Evolutionary conservation across 2,888 invertebrate genomes (phyloP).

Genomic region (Phengaris arion): DNA sequence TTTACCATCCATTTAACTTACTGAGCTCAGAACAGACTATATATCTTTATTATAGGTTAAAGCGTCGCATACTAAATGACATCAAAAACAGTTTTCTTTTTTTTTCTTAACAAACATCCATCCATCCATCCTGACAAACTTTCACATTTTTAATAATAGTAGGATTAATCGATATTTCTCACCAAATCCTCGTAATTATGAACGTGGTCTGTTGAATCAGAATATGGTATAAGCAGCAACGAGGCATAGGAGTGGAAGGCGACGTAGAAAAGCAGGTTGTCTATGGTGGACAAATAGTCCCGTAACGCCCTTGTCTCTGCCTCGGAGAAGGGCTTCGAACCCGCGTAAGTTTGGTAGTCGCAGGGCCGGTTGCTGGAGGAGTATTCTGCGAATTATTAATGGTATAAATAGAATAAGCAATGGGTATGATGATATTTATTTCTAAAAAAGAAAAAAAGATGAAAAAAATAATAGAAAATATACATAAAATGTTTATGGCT

Average conservation of each 20-base stretch:
- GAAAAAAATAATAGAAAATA: too few relatives aligned
- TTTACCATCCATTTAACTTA: too few relatives aligned
- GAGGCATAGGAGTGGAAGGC: conserved; percentile 88
- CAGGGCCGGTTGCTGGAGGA: conserved; percentile 79
- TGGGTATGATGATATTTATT: not conserved
- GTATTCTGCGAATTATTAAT: conserved; percentile 37
- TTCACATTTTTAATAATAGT: too few relatives aligned
- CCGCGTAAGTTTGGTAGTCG: conserved; percentile 83
- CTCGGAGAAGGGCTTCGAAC: conserved; percentile 85
- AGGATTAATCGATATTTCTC: conserved; percentile 34
- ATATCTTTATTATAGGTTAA: too few relatives aligned
- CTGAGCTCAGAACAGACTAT: too few relatives aligned
- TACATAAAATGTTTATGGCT: too few relatives aligned
- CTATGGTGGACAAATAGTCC: conserved; percentile 73
- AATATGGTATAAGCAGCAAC: conserved; percentile 83
- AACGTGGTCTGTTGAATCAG: conserved; percentile 75
- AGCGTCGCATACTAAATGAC: too few relatives aligned
- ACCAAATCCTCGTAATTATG: conserved; percentile 75
- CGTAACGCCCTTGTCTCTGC: conserved; percentile 80
- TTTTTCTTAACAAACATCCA: too few relatives aligned
- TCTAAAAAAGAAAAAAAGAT: conserved; percentile 6
- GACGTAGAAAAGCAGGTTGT: conserved; percentile 81
- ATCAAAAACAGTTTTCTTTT: too few relatives aligned
- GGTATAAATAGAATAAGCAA: too few relatives aligned
- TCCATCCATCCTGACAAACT: too few relatives aligned